These are phyloP conservation scores for Arctopsyche grandis DNA, from an alignment of 1,140 invertebrate species.

Conservation along the genomic window DNA sequence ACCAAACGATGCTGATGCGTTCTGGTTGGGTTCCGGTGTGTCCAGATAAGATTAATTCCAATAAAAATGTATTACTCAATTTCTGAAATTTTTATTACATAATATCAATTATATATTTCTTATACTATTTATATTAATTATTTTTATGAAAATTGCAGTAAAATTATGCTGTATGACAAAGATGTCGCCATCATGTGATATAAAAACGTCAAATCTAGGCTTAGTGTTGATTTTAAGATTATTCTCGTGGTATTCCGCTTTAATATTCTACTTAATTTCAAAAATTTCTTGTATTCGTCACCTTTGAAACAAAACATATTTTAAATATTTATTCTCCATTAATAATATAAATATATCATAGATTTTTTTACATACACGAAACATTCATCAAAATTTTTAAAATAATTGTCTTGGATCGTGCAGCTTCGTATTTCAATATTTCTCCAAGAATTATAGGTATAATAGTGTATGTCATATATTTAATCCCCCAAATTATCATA, in stretches of 20 bases:
- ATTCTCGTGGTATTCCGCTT: not conserved
- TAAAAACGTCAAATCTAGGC: not conserved
- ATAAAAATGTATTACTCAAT: no score
- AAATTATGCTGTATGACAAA: not conserved
- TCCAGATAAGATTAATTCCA: no score
- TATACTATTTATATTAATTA: no score
- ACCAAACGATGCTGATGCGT: no score
- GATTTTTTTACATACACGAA: not conserved
- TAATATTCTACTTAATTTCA: not conserved
- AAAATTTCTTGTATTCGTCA: no score
- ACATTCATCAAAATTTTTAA: not conserved
- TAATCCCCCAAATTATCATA: not conserved
- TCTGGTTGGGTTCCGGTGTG: no score
- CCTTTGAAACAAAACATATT: no score
- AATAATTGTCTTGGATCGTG: not conserved
- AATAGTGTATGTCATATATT: not conserved
- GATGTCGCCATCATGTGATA: not conserved
- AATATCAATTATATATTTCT: no score
- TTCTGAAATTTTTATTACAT: no score
- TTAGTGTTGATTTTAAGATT: not conserved
- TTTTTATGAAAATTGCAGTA: not conserved
- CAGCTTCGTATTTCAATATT: slow-evolving; percentile 12
- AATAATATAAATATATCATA: no score
- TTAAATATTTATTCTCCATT: no score
- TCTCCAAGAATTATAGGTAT: not conserved